Evolutionary conservation across 2,888 invertebrate genomes (phyloP).

Genomic region (Meiosimyza decipiens): DNA sequence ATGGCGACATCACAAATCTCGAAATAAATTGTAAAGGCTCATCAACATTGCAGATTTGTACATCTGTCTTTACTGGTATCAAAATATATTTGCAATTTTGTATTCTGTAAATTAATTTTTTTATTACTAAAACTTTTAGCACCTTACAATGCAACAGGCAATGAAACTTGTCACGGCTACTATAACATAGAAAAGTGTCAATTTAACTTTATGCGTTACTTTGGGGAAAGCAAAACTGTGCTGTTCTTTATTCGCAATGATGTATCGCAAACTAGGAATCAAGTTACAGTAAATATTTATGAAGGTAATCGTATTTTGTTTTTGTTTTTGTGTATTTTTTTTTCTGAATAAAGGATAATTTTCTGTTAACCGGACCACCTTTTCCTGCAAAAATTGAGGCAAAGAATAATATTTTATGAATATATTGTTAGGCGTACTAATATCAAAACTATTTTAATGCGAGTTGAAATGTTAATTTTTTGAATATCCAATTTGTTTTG

Average conservation of each 20-base stretch:
- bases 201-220: conserved; percentile 76
- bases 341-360: too few relatives aligned
- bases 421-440: too few relatives aligned
- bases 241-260: conserved; percentile 83
- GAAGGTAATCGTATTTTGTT: conserved; percentile 72
- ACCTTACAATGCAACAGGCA: conserved; percentile 76
- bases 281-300: conserved; percentile 83
- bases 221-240: conserved; percentile 79
- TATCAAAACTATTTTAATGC: too few relatives aligned
- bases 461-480: too few relatives aligned
- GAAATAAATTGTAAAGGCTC: conserved; percentile 81
- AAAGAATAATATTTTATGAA: too few relatives aligned
- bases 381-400: not conserved
- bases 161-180: conserved; percentile 75
- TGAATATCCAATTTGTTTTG: too few relatives aligned
- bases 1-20: conserved; percentile 80
- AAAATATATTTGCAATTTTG: conserved; percentile 11
- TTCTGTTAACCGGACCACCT: not conserved
- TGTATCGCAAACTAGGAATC: conserved; percentile 75
- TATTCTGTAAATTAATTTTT: conserved; percentile 1
- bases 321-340: too few relatives aligned
- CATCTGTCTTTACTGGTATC: conserved; percentile 72
- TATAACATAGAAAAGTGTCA: conserved; percentile 69
- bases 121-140: conserved; percentile 48
- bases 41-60: conserved; percentile 78